These are phyloP conservation scores for Drosophila suzukii DNA, from an alignment of 1,140 invertebrate species.

Conservation along the genomic window DNA sequence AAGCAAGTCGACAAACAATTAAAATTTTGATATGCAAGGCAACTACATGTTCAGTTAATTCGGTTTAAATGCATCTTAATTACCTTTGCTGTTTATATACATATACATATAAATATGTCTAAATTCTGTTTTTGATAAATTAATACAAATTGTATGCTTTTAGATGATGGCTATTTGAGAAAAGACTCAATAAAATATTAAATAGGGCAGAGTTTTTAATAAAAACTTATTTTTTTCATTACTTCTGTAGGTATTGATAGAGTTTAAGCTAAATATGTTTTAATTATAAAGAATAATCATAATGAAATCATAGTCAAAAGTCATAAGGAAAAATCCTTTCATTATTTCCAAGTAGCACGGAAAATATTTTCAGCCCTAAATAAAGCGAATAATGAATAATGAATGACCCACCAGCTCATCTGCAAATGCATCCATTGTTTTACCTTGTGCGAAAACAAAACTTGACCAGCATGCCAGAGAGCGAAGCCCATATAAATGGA, in stretches of 20 bases:
- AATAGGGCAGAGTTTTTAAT: no score
- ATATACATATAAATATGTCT: no score
- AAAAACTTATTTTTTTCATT: not conserved
- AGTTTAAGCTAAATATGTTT: no score
- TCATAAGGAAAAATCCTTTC: not conserved
- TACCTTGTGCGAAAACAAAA: not conserved
- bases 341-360: not conserved
- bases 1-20: not conserved
- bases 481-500: slow-evolving; percentile 38
- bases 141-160: not conserved
- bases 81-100: not conserved
- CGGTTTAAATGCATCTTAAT: not conserved
- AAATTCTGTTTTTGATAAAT: not conserved
- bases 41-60: not conserved
- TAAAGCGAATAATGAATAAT: slow-evolving; percentile 21
- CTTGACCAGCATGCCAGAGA: slow-evolving; percentile 23
- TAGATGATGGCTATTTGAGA: no score
- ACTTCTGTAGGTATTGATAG: no score
- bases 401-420: slow-evolving; percentile 6
- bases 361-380: slow-evolving; percentile 19
- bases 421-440: not conserved
- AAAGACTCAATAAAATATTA: no score
- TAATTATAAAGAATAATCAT: no score
- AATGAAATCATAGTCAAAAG: no score
- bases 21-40: not conserved